Conservation (phyloP, 2,113 vertebrate species). For the Saguinus imperator region DNA sequence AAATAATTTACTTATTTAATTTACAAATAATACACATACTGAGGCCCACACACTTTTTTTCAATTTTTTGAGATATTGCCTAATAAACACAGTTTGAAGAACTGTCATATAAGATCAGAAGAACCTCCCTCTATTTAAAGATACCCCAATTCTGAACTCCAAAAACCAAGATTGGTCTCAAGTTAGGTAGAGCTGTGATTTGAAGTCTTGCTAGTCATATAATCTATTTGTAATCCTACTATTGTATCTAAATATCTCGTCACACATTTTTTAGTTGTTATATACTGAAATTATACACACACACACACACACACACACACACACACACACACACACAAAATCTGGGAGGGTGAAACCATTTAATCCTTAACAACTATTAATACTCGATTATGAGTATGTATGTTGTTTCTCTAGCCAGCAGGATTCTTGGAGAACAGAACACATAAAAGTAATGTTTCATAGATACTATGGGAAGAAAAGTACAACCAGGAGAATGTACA, state of each 20-base stretch:
- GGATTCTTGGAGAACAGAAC: neutral
- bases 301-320: neutral
- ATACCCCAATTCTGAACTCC: neutral
- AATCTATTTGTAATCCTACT: neutral
- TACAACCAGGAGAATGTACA: neutral
- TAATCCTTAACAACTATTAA: neutral
- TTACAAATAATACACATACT: neutral
- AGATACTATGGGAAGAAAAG: neutral
- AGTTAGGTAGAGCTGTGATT: neutral
- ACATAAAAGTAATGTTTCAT: neutral
- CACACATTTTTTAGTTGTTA: neutral
- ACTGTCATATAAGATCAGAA: neutral
- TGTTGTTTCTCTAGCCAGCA: neutral
- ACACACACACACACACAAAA: neutral
- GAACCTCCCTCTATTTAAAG: neutral
- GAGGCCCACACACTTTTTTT: neutral
- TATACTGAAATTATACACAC: neutral
- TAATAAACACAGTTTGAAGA: neutral
- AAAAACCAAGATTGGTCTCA: neutral
- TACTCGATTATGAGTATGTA: neutral
- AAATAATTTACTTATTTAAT: neutral
- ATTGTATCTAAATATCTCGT: neutral
- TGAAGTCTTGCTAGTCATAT: neutral
- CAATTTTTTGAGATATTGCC: neutral
- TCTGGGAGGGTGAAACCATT: neutral